Percentiles rank a stretch among this genome's conserved stretches.
Evolutionary conservation across 2,888 invertebrate genomes (phyloP).

Genomic region (Acheta domesticus): DNA sequence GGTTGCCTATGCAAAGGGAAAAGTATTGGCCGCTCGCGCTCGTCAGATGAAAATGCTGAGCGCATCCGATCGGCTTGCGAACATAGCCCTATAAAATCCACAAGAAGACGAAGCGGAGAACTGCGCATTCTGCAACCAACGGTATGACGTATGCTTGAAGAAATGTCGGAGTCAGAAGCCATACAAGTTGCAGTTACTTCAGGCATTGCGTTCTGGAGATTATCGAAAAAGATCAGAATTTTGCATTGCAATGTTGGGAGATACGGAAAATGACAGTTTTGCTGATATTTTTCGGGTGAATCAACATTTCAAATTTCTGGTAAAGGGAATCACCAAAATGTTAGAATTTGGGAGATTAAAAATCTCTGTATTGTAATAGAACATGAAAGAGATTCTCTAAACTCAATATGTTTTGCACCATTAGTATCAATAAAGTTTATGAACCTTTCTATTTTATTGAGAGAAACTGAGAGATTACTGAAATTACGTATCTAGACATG

Average conservation of each 20-base stretch:
- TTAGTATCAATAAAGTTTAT: background rate
- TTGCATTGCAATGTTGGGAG: background rate
- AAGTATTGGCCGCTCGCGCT: background rate
- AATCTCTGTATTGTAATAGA: background rate
- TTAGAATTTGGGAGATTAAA: background rate
- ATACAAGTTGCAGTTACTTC: no score
- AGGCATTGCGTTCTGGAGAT: no score
- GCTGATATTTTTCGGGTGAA: background rate
- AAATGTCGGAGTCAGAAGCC: no score
- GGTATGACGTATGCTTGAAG: no score
- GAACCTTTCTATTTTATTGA: background rate
- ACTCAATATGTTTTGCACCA: background rate
- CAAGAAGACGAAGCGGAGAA: no score
- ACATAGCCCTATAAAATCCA: background rate
- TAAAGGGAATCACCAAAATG: background rate
- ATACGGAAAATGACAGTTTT: background rate
- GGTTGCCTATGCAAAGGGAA: background rate
- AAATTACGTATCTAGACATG: background rate
- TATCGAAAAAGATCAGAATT: no score
- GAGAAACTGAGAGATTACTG: background rate
- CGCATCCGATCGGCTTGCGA: background rate
- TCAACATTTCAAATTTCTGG: background rate
- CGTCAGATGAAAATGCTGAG: constrained; percentile 1
- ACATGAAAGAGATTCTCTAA: background rate
- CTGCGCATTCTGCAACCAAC: no score